Percentiles rank a stretch among this genome's conserved stretches.
phyloP scores from a whole-genome alignment of 1,140 invertebrate genomes.

The Drosophila ercepeae region DNA sequence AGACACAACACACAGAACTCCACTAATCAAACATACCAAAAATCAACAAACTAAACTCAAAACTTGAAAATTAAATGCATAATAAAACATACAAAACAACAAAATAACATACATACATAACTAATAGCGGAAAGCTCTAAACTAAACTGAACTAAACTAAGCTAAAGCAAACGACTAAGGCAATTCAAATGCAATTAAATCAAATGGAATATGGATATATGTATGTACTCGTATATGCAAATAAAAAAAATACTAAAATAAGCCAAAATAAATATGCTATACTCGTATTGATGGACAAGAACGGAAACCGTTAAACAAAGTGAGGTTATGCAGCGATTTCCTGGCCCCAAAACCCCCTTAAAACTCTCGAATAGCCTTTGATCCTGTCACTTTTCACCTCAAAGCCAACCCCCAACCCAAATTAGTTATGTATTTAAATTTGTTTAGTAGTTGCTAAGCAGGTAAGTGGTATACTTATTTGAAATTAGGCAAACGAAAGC shows the following conservation, averaged over 20 bases:
- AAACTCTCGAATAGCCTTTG: background rate
- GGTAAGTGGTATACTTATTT: slow-evolving; percentile 68
- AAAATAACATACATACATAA: slow-evolving; percentile 10
- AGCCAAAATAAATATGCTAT: slow-evolving; percentile 35
- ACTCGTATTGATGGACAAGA: slow-evolving; percentile 30
- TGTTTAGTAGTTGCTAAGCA: slow-evolving; percentile 66
- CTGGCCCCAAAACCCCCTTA: slow-evolving; percentile 12
- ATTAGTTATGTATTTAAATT: slow-evolving; percentile 56
- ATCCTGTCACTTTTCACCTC: background rate
- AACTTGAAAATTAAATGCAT: slow-evolving; percentile 28
- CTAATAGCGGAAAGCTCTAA: slow-evolving; percentile 20
- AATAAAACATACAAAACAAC: slow-evolving; percentile 14
- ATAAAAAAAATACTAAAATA: slow-evolving; percentile 16
- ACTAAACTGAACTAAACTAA: slow-evolving; percentile 26
- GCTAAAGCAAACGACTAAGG: slow-evolving; percentile 16
- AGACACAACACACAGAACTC: slow-evolving; percentile 19
- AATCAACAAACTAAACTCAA: slow-evolving; percentile 43
- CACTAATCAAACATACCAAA: slow-evolving; percentile 50
- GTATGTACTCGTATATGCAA: slow-evolving; percentile 6
- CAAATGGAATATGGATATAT: slow-evolving; percentile 25
- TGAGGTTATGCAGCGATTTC: slow-evolving; percentile 36
- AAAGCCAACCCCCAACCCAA: background rate
- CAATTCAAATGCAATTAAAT: slow-evolving; percentile 50
- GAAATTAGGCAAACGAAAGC: slow-evolving; percentile 58
- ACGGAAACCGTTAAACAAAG: slow-evolving; percentile 12